Conservation (phyloP, 1,140 invertebrate genomes). For the Idris sp. region DNA sequence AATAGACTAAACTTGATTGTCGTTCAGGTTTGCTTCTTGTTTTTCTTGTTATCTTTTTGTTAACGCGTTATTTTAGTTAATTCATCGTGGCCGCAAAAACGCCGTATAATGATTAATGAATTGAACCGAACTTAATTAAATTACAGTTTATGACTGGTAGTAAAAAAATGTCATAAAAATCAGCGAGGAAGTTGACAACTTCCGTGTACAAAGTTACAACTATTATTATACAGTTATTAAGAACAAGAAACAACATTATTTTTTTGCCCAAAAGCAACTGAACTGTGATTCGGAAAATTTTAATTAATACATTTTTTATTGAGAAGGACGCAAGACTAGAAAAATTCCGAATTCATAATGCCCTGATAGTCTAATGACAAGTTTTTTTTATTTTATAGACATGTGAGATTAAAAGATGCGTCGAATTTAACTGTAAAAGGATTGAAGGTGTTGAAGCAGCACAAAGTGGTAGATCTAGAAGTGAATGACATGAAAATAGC, state of each 20-base stretch:
- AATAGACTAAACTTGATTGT: too few species aligned
- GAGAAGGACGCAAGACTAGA: too few species aligned
- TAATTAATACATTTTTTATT: constrained; percentile 9
- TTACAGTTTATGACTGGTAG: constrained; percentile 2
- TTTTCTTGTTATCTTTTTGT: not conserved
- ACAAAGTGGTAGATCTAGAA: constrained; percentile 83
- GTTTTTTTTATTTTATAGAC: too few species aligned
- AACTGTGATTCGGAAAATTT: constrained; percentile 15
- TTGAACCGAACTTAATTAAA: constrained; percentile 9
- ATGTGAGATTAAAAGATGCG: constrained; percentile 79
- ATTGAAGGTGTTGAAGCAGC: constrained; percentile 82
- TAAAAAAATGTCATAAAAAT: constrained; percentile 9
- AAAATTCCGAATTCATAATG: too few species aligned
- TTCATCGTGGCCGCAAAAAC: not conserved
- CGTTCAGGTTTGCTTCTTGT: too few species aligned
- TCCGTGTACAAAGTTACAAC: constrained; percentile 1
- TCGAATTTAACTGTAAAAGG: constrained; percentile 81
- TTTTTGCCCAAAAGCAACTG: constrained; percentile 5
- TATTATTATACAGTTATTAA: too few species aligned
- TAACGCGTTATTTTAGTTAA: not conserved
- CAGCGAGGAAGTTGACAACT: constrained; percentile 15
- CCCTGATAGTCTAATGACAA: too few species aligned
- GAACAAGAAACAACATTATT: not conserved
- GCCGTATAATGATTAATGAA: constrained; percentile 6
- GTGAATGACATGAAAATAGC: constrained; percentile 82